Base-by-base conservation (phyloP, 2,888 invertebrate species). In the Epirrhoe tristata region DNA sequence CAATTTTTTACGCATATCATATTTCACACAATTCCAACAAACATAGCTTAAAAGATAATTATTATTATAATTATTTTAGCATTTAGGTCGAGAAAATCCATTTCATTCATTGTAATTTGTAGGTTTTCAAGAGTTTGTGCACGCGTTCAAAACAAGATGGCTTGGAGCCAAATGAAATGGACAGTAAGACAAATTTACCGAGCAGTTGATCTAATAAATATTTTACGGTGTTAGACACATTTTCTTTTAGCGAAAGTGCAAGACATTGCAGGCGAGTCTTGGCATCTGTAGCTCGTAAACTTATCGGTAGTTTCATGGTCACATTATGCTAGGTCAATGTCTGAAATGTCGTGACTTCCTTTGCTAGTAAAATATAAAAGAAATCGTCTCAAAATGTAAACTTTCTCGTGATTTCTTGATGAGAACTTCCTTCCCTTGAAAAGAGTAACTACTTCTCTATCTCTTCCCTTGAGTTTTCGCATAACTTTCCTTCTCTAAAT, bases 111-210 rank as follows among this genome's bases (percentile, higher is more conserved):
- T 43, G 39, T 43, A 43, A 43, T 43, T 48, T 48, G 36, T 34
- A 34, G 34, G 48, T 31, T 48, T 12, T 48, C 16, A 48, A 48
- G 16, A 34, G 32, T 53, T 63, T 56, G 60, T n/a, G 65, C 55
- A n/a, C 3, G 24, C 24, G 32, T 53, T 14, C 16, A 51, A 34
- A 53, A 48, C 14, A 39, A 64, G 61, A 72, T 72, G 71, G 71
- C 71, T 32, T 51, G 31, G 34, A 48, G 71, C 71, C 71, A 72
- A 69, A 51, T 56, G 48, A 57, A 60, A 52, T 58, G 52, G 52
- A 63, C 63, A 63, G 57, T 52, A 31, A 62, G 50, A 62, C 55
- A 55, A 57, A 57, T 58, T 31, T 36, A 58, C 36, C 34, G 57
- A 31, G 46, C 43, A 43, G 57, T n/a, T 46, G 46, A 46, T 46